Evolutionary conservation across 2,797 vertebrate genomes (phyloP).

Genomic region (Paramormyrops hopkinsi): DNA sequence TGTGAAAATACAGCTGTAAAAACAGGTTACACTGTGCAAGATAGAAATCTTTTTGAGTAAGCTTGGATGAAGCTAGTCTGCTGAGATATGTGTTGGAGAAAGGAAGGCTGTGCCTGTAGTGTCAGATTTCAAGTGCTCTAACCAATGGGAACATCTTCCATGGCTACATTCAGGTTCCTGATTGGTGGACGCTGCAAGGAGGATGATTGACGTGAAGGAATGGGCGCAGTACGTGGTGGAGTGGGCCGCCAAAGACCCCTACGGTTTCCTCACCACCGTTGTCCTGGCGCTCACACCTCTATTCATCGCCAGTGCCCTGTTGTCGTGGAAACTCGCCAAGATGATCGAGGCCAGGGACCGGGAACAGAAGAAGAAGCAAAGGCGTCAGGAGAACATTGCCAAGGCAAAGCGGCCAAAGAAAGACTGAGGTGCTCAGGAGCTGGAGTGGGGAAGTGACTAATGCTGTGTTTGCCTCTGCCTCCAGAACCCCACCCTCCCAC

Average conservation of each 20-base stretch:
- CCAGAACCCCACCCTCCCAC: conserved; percentile 44
- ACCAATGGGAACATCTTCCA: background rate
- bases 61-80: background rate
- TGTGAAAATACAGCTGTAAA: conserved; percentile 14
- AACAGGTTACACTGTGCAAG: conserved; percentile 3
- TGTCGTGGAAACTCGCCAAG: conserved; percentile 98
- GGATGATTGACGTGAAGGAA: conserved; percentile 84
- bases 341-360: conserved; percentile 94
- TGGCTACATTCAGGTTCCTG: conserved; percentile 33
- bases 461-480: conserved; percentile 39
- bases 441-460: conserved; percentile 18
- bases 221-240: conserved; percentile 96
- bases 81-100: conserved; percentile 9
- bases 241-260: conserved; percentile 97
- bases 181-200: conserved; percentile 35
- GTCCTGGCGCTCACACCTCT: conserved; percentile 90
- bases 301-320: conserved; percentile 84
- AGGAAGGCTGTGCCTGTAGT: background rate
- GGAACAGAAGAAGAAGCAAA: conserved; percentile 96
- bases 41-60: background rate
- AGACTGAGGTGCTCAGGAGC: conserved; percentile 61
- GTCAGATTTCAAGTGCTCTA: background rate
- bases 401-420: conserved; percentile 92
- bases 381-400: conserved; percentile 93
- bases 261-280: conserved; percentile 92